phyloP scores from a whole-genome alignment of 2,888 invertebrate genomes.

The Pristionchus fissidentatus region DNA sequence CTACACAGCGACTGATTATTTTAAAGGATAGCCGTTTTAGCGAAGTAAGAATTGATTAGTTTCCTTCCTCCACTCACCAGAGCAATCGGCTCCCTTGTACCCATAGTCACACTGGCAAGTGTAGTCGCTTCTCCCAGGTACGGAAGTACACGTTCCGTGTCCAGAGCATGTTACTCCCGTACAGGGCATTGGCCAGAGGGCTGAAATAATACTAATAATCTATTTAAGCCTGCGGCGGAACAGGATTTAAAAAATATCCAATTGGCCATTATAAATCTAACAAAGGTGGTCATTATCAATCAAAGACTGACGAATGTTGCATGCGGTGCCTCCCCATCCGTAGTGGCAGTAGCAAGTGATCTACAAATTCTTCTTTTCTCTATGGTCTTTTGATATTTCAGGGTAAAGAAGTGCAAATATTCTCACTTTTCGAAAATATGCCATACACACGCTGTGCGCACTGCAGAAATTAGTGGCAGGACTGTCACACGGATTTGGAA shows the following conservation, averaged over 20 bases:
- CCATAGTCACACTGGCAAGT: slow-evolving; percentile 8
- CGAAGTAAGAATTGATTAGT: too few relatives aligned
- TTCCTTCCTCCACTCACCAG: neutral
- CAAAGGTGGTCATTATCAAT: too few relatives aligned
- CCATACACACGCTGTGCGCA: neutral
- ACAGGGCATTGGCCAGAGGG: slow-evolving; percentile 20
- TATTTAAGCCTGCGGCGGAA: too few relatives aligned
- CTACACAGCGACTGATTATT: neutral
- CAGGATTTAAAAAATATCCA: too few relatives aligned
- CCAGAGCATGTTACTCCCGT: neutral
- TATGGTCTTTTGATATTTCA: neutral
- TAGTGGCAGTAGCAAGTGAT: slow-evolving; percentile 19
- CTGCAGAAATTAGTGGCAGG: neutral
- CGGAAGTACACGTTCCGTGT: neutral
- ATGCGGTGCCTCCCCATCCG: neutral
- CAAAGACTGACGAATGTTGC: neutral
- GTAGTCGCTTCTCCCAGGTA: neutral
- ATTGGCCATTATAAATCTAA: too few relatives aligned
- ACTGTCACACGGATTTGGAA: neutral
- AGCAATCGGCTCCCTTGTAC: slow-evolving; percentile 11
- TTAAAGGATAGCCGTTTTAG: neutral
- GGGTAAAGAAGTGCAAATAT: neutral
- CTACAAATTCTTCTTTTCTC: neutral
- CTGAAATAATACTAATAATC: too few relatives aligned
- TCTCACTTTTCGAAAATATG: neutral